phyloP scores from a whole-genome alignment of 1,140 invertebrate species.

The Drosophila bipectinata region DNA sequence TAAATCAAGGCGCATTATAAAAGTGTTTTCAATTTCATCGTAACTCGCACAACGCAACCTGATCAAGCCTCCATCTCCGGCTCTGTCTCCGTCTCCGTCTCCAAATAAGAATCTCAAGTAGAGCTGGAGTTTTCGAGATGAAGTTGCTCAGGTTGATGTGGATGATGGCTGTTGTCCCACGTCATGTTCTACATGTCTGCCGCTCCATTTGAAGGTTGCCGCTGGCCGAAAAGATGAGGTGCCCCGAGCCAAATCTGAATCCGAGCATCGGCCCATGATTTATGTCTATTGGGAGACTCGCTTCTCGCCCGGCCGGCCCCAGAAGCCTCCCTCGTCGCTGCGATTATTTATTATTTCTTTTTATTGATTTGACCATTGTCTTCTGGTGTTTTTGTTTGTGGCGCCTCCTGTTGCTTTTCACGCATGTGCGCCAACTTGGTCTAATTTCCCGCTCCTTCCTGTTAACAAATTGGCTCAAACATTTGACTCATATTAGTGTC shows the following conservation, averaged over 20 bases:
- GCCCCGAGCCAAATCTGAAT: conserved; percentile 3
- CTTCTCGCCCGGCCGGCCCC: conserved; percentile 32
- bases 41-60: conserved; percentile 56
- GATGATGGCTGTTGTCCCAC: conserved; percentile 56
- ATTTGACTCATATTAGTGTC: not conserved
- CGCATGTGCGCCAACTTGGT: conserved; percentile 60
- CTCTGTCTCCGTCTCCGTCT: not conserved
- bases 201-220: conserved; percentile 68
- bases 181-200: conserved; percentile 77
- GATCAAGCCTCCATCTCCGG: conserved; percentile 30
- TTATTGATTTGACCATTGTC: conserved; percentile 64
- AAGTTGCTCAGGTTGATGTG: conserved; percentile 56
- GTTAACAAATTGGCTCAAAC: conserved; percentile 3
- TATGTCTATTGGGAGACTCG: conserved; percentile 65
- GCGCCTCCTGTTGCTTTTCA: conserved; percentile 70
- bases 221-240: conserved; percentile 38
- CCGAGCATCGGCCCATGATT: conserved; percentile 66
- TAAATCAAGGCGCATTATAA: conserved; percentile 78
- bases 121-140: conserved; percentile 43
- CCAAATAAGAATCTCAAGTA: conserved; percentile 22
- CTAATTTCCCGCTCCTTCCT: conserved; percentile 14
- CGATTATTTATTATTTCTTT: conserved; percentile 46
- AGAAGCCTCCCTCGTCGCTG: conserved; percentile 27
- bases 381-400: conserved; percentile 26
- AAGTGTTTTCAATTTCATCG: conserved; percentile 77